Evolutionary conservation across 2,888 invertebrate species (phyloP), one percentile per base, ranked within the genome.

Genomic region (Drosophila nr. fundita): DNA sequence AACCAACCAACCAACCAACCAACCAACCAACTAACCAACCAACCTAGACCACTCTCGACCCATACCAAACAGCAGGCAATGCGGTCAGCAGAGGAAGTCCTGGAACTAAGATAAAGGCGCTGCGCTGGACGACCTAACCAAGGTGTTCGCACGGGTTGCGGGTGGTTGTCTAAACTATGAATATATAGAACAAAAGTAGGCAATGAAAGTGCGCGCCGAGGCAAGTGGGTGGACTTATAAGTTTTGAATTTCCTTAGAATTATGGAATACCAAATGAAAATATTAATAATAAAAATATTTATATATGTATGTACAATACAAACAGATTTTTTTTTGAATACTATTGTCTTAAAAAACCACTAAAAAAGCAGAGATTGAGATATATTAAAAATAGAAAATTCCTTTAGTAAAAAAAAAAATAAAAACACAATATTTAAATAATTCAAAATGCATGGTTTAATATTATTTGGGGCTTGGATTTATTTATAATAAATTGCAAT

Each of bases 61-160:
- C 15, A 24, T 2, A 21, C 34, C 38, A 45, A 49, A 27, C 40
- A 45, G 18, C 36, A 32, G 53, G 32, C 40, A 57, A 48, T 30
- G 29, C 58, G 76, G 71, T 68, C 80, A 80, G 64, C 58, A 42
- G 66, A 36, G 49, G 71, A 63, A 63, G 72, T 48, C 68, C 76
- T 83, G 64, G 86, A 74, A 73, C 76, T 63, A 74, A 82, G 87
- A 82, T 84, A 79, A 76, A 78, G 84, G 66, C 67, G 63, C 13
- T 49, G 36, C 6, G 18, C 29, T 30, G 21, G 40, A 30, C 38
- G 30, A 15, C 29, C 30, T 32, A 49, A 38, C 36, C 8, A 21
- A 60, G 42, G 40, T 45, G 29, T 30, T 21, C 36, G 11, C 10
- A 11, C 24, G 45, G 29, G 32, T 10, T 48, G 13, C 13, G 36